A percentile compares a stretch with the other conserved stretches of the same genome.
Evolutionary conservation across 2,113 vertebrate species (phyloP).

Genomic region (Dasyurus viverrinus): DNA sequence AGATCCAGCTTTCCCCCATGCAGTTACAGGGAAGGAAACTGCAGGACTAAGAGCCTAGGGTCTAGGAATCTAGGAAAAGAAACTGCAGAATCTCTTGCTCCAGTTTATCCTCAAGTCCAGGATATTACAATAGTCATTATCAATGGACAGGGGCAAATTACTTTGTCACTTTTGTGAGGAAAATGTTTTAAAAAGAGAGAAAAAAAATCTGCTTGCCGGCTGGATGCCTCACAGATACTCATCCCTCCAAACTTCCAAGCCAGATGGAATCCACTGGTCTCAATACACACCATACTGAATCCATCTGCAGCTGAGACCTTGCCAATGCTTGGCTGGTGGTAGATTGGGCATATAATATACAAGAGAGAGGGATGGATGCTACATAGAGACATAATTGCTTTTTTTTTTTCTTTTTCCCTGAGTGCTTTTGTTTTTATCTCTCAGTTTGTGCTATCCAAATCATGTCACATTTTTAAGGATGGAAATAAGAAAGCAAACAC

Average conservation of each 20-base stretch:
- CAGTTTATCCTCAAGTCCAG: neutral
- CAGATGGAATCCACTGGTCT: constrained; percentile 53
- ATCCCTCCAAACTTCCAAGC: neutral
- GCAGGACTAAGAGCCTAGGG: neutral
- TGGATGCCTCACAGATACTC: neutral
- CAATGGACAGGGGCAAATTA: neutral
- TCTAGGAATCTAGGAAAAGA: neutral
- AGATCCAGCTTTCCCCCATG: neutral
- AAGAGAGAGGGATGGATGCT: neutral
- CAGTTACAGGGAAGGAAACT: constrained; percentile 24
- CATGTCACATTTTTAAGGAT: neutral
- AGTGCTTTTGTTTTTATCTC: neutral
- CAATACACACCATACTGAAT: neutral
- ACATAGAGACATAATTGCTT: neutral
- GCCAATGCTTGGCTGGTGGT: neutral
- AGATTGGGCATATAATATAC: neutral
- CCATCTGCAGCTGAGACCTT: constrained; percentile 47
- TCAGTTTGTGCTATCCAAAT: neutral
- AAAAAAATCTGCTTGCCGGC: neutral
- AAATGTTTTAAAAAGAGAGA: neutral
- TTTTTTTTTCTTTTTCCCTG: neutral
- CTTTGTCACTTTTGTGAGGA: constrained; percentile 21
- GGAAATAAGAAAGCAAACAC: neutral
- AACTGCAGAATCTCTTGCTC: neutral
- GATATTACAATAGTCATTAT: neutral